Conservation (phyloP, 2,113 vertebrate genomes). For the Trogon melanurus region DNA sequence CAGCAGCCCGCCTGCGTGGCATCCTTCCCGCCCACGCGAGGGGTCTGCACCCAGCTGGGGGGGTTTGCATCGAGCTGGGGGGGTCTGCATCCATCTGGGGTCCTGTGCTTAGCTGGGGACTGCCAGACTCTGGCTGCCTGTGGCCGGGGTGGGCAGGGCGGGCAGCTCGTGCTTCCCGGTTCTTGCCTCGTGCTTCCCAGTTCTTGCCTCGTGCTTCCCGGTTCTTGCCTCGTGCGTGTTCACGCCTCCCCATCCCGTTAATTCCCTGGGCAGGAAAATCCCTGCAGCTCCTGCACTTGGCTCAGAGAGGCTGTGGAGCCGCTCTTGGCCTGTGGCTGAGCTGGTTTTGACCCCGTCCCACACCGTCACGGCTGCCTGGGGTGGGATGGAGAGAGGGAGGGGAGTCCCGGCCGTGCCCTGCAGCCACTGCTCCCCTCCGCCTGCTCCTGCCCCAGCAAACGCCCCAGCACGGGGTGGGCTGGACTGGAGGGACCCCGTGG, state of each 20-base stretch:
- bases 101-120: too few relatives aligned
- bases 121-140: background rate
- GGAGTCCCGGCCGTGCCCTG: accelerated
- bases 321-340: background rate
- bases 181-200: background rate
- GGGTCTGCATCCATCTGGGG: background rate
- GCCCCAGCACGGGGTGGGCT: background rate
- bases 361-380: accelerated
- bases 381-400: background rate
- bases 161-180: accelerated
- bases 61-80: background rate
- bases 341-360: background rate
- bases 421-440: accelerated
- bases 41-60: background rate
- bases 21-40: background rate
- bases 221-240: too few relatives aligned
- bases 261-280: background rate
- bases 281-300: background rate
- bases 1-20: background rate
- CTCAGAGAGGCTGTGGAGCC: background rate
- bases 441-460: accelerated
- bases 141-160: background rate
- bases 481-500: accelerated
- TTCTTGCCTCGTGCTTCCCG: too few relatives aligned
- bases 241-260: background rate